phyloP scores from a whole-genome alignment of 2,797 vertebrate genomes.

The Thamnophis elegans region DNA sequence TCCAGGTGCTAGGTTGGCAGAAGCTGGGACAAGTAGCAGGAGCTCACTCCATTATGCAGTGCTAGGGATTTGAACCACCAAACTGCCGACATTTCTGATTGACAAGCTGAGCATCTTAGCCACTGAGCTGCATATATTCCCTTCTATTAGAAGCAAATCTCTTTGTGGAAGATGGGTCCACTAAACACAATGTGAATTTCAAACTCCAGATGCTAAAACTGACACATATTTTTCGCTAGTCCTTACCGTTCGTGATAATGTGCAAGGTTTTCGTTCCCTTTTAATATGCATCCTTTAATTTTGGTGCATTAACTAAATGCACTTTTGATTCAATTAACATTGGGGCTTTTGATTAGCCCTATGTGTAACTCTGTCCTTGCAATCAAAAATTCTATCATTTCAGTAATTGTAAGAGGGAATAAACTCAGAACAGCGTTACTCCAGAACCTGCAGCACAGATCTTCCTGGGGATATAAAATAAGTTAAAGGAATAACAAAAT shows the following conservation, averaged over 20 bases:
- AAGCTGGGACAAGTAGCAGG: no score
- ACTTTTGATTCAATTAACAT: neutral
- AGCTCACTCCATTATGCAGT: no score
- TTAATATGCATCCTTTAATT: neutral
- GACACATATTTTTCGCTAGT: neutral
- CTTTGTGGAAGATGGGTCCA: neutral
- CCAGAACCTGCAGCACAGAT: neutral
- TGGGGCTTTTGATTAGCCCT: neutral
- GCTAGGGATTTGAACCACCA: no score
- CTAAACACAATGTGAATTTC: neutral
- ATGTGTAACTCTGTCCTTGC: neutral
- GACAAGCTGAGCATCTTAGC: no score
- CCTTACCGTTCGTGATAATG: neutral
- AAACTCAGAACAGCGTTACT: neutral
- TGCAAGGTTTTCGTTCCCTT: neutral
- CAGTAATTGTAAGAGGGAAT: neutral
- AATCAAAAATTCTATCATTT: slow-evolving; percentile 6
- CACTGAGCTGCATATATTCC: neutral
- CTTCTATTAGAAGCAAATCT: neutral
- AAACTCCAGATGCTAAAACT: neutral
- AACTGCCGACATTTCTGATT: no score
- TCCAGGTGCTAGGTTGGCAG: no score
- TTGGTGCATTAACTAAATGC: neutral
- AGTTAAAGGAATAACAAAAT: neutral
- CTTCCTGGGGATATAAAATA: neutral